phyloP scores from a whole-genome alignment of 2,797 vertebrate species.

The Leucoraja ocellata region DNA sequence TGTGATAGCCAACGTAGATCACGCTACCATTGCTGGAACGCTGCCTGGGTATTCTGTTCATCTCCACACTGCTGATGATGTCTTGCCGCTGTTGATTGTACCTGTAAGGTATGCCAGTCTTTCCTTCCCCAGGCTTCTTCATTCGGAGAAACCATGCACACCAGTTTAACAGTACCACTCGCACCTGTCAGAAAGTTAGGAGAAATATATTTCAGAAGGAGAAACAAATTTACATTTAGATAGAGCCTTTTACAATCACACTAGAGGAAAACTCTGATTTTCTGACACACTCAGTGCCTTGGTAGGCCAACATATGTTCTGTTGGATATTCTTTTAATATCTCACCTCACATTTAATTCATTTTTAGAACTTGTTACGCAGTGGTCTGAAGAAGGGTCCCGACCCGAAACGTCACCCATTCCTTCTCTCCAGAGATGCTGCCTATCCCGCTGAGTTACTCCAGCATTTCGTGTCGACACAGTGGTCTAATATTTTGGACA shows the following conservation, averaged over 20 bases:
- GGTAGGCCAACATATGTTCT: too few species aligned
- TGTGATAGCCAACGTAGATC: slow-evolving; percentile 67
- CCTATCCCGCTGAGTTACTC: too few species aligned
- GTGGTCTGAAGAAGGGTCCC: too few species aligned
- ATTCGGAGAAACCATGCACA: slow-evolving; percentile 87
- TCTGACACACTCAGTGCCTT: too few species aligned
- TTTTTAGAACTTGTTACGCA: too few species aligned
- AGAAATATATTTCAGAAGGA: background rate
- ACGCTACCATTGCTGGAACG: slow-evolving; percentile 68
- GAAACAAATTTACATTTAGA: background rate
- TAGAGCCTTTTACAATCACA: background rate
- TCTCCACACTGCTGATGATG: slow-evolving; percentile 67
- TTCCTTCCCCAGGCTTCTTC: slow-evolving; percentile 77
- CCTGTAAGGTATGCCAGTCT: slow-evolving; percentile 51
- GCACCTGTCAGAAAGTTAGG: slow-evolving; percentile 55
- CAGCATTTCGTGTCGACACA: too few species aligned
- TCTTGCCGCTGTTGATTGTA: slow-evolving; percentile 60
- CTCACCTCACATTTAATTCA: background rate
- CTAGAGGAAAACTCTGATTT: too few species aligned
- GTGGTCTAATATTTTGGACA: too few species aligned
- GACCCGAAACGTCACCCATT: too few species aligned
- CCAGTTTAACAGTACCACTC: slow-evolving; percentile 77
- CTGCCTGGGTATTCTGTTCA: slow-evolving; percentile 63
- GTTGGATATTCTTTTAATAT: background rate
- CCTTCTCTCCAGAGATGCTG: too few species aligned